Conservation (phyloP, 1,140 invertebrate species). For the Heliconius melpomene region DNA sequence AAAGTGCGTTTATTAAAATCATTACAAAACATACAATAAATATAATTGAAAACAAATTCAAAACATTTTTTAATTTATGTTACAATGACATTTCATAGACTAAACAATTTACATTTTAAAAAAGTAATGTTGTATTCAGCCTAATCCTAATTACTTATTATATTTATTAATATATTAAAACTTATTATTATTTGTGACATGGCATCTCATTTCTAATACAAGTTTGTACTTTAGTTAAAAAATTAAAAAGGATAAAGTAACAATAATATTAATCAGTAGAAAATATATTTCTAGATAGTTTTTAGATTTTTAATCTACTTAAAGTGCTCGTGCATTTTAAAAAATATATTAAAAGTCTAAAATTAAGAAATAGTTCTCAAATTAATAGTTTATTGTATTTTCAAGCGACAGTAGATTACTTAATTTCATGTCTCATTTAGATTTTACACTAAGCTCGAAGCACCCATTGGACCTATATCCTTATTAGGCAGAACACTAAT, state of each 20-base stretch:
- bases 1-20: constrained; percentile 66
- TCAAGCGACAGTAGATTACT: not conserved
- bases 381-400: not conserved
- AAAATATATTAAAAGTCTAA: not conserved
- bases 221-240: constrained; percentile 40
- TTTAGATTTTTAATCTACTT: not conserved
- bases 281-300: not conserved
- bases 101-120: not conserved
- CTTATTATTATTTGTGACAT: constrained; percentile 53
- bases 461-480: constrained; percentile 61
- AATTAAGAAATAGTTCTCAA: not conserved
- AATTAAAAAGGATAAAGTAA: constrained; percentile 7
- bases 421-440: constrained; percentile 39
- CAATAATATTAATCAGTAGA: constrained; percentile 18
- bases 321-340: constrained; percentile 10
- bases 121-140: not conserved
- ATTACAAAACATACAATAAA: constrained; percentile 22
- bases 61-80: not conserved
- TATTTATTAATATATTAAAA: constrained; percentile 36
- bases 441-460: constrained; percentile 78
- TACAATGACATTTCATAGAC: not conserved
- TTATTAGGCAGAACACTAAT: constrained; percentile 57
- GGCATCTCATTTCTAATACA: constrained; percentile 50
- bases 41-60: constrained; percentile 4
- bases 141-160: constrained; percentile 5